A percentile compares a stretch with the other conserved stretches of the same genome.
These are phyloP conservation scores for Cherax destructor DNA, from an alignment of 1,140 invertebrate species.

Conservation along the genomic window DNA sequence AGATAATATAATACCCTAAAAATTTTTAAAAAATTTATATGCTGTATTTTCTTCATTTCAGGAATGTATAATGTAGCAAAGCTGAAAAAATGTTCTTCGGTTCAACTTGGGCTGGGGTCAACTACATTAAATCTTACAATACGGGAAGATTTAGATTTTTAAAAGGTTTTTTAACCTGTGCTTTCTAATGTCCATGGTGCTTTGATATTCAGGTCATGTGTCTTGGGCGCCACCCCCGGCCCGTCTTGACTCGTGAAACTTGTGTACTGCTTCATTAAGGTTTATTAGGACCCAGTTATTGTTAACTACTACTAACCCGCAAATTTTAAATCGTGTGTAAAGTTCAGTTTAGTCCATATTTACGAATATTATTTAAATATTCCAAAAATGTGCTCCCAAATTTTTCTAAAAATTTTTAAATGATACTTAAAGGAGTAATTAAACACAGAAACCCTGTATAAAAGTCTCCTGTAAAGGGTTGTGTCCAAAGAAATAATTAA, in stretches of 20 bases:
- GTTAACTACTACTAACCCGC: slow-evolving; percentile 24
- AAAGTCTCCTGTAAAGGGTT: neutral
- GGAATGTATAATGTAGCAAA: neutral
- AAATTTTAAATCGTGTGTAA: slow-evolving; percentile 27
- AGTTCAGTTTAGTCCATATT: slow-evolving; percentile 2
- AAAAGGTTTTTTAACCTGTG: slow-evolving; percentile 30
- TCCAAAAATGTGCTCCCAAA: neutral
- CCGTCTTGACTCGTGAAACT: neutral
- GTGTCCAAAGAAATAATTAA: neutral
- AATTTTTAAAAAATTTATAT: too few relatives aligned
- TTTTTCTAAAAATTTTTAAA: neutral
- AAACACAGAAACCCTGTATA: neutral
- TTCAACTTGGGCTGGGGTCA: slow-evolving; percentile 5
- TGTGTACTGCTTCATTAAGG: slow-evolving; percentile 3
- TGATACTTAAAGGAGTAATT: neutral
- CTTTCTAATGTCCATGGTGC: slow-evolving; percentile 46
- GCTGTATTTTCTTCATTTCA: neutral
- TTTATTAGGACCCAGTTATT: slow-evolving; percentile 2
- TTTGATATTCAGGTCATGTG: slow-evolving; percentile 27
- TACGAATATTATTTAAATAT: slow-evolving; percentile 11
- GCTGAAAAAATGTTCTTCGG: slow-evolving; percentile 17
- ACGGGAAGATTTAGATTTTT: slow-evolving; percentile 24
- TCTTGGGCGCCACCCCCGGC: neutral
- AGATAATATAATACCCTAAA: too few relatives aligned
- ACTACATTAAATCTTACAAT: slow-evolving; percentile 8